These are phyloP conservation scores for Euplagia quadripunctaria DNA, from an alignment of 2,888 invertebrate species.

Conservation along the genomic window DNA sequence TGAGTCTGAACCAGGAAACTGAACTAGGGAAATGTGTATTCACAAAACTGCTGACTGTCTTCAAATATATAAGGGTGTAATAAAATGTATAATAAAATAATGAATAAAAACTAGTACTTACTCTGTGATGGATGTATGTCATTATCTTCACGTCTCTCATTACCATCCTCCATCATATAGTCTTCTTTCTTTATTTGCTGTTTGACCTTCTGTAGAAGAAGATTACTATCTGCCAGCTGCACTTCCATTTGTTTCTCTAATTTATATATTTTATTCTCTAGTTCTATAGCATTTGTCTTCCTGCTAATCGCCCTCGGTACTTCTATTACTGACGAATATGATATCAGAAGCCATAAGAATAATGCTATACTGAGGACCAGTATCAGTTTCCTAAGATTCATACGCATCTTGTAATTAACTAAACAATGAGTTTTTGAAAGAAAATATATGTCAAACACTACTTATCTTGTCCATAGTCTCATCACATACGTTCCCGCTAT, in stretches of 20 bases:
- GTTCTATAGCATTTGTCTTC: constrained; percentile 49
- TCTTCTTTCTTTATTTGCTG: constrained; percentile 58
- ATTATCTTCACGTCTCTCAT: constrained; percentile 31
- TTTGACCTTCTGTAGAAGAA: constrained; percentile 65
- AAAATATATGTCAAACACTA: constrained; percentile 29
- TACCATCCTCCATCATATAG: constrained; percentile 5
- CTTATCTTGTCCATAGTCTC: constrained; percentile 38
- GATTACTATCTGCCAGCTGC: constrained; percentile 69
- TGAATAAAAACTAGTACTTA: constrained; percentile 18
- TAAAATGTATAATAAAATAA: not conserved
- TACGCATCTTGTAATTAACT: constrained; percentile 68
- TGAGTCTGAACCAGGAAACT: no score
- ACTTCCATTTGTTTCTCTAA: constrained; percentile 65
- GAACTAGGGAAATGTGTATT: no score
- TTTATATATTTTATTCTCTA: constrained; percentile 65
- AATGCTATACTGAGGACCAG: constrained; percentile 57
- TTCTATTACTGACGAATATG: constrained; percentile 67
- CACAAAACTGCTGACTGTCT: no score
- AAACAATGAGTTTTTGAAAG: constrained; percentile 21
- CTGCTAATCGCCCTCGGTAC: constrained; percentile 52
- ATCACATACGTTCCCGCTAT: constrained; percentile 29
- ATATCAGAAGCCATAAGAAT: constrained; percentile 70
- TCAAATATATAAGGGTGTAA: no score
- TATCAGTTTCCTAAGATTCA: constrained; percentile 72
- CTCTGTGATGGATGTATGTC: constrained; percentile 22